Percentiles rank a stretch among this genome's conserved stretches.
phyloP scores from a whole-genome alignment of 2,797 vertebrate genomes.

The Girardinus metallicus region DNA sequence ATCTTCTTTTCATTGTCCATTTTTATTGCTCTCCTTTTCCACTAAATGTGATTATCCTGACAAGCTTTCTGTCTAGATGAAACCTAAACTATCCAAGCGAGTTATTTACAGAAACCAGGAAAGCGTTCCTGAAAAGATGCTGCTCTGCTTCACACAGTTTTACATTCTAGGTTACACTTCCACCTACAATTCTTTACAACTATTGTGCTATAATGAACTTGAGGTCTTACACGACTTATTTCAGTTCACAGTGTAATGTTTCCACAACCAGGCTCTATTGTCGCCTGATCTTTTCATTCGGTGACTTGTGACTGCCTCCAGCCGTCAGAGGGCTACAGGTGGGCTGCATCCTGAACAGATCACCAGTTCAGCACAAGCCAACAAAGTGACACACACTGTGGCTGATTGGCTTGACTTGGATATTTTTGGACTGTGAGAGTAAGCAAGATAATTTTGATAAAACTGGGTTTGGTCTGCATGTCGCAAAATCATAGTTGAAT shows the following conservation, averaged over 20 bases:
- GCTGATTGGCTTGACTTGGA: not conserved
- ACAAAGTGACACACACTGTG: not conserved
- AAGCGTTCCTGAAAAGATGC: not conserved
- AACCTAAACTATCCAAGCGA: not conserved
- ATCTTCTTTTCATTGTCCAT: not conserved
- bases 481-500: not conserved
- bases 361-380: conserved; percentile 1
- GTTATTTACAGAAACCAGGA: not conserved
- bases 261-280: not conserved
- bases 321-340: not conserved
- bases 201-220: not conserved
- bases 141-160: not conserved
- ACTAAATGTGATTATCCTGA: not conserved
- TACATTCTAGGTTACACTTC: not conserved
- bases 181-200: not conserved
- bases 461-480: not conserved
- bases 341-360: not conserved
- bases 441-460: not conserved
- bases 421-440: not conserved
- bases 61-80: not conserved
- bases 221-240: not conserved
- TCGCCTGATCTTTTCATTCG: not conserved
- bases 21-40: not conserved
- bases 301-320: conserved; percentile 2
- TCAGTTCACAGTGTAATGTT: not conserved